These are phyloP conservation scores for Eupristina koningsbergeri DNA, from an alignment of 1,140 invertebrate species.

Conservation along the genomic window DNA sequence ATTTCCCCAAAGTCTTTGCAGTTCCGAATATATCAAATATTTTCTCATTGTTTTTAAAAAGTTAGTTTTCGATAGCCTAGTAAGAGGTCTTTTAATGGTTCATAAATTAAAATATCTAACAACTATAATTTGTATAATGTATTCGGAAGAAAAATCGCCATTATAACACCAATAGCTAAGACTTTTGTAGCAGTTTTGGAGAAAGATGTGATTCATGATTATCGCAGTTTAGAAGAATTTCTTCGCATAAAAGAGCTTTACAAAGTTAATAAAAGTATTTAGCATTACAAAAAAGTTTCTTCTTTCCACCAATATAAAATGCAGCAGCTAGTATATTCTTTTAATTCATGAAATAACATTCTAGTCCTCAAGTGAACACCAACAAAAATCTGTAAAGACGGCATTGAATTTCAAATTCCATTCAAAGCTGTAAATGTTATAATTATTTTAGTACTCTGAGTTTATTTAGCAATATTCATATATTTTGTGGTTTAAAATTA, in stretches of 20 bases:
- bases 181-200: slow-evolving; percentile 1
- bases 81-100: not conserved
- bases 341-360: not conserved
- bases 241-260: slow-evolving; percentile 7
- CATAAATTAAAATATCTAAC: slow-evolving; percentile 1
- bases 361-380: not conserved
- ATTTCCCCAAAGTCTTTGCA: not conserved
- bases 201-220: slow-evolving; percentile 18
- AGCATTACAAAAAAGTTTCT: not conserved
- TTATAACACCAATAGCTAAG: not conserved
- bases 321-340: not conserved
- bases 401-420: not conserved
- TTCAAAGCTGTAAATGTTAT: not conserved
- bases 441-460: not conserved
- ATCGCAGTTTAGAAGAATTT: slow-evolving; percentile 14
- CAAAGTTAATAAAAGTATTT: slow-evolving; percentile 17
- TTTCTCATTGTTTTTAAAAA: not conserved
- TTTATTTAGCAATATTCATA: not conserved
- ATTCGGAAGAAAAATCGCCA: not conserved
- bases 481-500: not conserved
- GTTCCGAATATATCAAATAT: not conserved
- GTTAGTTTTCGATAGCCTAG: not conserved
- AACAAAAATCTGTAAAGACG: not conserved
- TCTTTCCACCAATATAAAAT: not conserved
- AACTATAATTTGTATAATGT: slow-evolving; percentile 18